These are phyloP conservation scores for Scaeva pyrastri DNA, from an alignment of 2,888 invertebrate species.

Conservation along the genomic window DNA sequence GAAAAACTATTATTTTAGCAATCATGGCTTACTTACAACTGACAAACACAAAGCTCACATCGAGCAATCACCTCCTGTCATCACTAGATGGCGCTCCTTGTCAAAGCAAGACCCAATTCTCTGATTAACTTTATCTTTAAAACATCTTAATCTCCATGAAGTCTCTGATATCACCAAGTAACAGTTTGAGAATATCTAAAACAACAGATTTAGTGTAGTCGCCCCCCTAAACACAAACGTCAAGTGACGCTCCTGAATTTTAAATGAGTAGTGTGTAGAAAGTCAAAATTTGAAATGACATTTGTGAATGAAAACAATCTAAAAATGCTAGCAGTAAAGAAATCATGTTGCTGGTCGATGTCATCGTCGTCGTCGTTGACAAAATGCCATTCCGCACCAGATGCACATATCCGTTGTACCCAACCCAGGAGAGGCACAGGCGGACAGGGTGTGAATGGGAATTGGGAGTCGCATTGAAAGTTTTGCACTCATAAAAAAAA, in stretches of 20 bases:
- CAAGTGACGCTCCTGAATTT: background rate
- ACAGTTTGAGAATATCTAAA: too few relatives aligned
- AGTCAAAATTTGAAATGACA: conserved; percentile 57
- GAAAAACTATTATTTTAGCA: too few relatives aligned
- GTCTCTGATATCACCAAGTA: too few relatives aligned
- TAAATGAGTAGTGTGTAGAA: background rate
- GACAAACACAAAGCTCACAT: too few relatives aligned
- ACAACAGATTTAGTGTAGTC: too few relatives aligned
- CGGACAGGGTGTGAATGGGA: background rate
- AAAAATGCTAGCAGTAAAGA: conserved; percentile 19
- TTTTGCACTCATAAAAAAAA: conserved; percentile 50
- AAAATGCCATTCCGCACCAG: conserved; percentile 66
- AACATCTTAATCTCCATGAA: too few relatives aligned
- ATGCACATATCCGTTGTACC: conserved; percentile 63
- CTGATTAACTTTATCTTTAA: too few relatives aligned
- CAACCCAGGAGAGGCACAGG: background rate
- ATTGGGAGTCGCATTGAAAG: conserved; percentile 44
- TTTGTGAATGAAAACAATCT: conserved; percentile 27
- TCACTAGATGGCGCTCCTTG: too few relatives aligned
- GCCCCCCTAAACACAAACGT: too few relatives aligned
- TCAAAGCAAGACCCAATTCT: too few relatives aligned
- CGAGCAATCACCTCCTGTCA: too few relatives aligned
- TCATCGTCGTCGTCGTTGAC: conserved; percentile 67
- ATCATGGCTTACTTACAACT: too few relatives aligned
- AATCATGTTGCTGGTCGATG: conserved; percentile 51